phyloP scores from a whole-genome alignment of 2,797 vertebrate genomes.

The Propithecus deckenii region DNA sequence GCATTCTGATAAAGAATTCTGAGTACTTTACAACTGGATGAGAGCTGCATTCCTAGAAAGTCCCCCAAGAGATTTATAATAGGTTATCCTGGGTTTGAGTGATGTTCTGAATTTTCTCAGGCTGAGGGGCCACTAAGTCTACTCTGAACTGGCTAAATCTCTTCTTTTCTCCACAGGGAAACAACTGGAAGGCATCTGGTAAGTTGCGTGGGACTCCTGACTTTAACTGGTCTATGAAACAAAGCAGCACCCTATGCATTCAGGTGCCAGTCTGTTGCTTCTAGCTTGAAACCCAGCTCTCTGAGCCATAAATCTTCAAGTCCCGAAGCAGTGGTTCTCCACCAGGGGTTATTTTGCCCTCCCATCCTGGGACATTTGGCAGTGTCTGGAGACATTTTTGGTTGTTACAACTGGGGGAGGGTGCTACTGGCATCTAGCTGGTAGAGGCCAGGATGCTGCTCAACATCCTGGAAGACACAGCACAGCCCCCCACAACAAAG shows the following conservation, averaged over 20 bases:
- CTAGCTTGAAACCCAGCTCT: neutral
- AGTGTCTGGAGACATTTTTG: neutral
- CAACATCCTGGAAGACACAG: neutral
- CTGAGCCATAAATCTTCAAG: neutral
- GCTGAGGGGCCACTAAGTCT: neutral
- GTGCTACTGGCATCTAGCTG: neutral
- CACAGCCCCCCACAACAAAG: neutral
- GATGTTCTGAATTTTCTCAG: neutral
- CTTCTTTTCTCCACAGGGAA: conserved; percentile 91
- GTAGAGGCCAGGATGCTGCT: neutral
- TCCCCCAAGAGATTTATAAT: neutral
- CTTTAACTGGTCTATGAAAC: neutral
- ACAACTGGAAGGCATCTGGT: conserved; percentile 99
- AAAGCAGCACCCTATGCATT: neutral
- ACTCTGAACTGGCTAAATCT: conserved; percentile 54
- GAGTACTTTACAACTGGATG: neutral
- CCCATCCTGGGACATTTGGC: neutral
- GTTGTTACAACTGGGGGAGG: neutral
- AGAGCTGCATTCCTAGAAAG: neutral
- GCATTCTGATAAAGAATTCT: neutral
- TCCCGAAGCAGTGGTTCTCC: neutral
- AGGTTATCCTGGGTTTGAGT: neutral
- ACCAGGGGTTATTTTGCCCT: neutral
- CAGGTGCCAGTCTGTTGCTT: neutral
- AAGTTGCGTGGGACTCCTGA: conserved; percentile 78